A percentile compares a stretch with the other conserved stretches of the same genome.
Conservation (phyloP, 2,113 vertebrate genomes). For the Axis porcinus region DNA sequence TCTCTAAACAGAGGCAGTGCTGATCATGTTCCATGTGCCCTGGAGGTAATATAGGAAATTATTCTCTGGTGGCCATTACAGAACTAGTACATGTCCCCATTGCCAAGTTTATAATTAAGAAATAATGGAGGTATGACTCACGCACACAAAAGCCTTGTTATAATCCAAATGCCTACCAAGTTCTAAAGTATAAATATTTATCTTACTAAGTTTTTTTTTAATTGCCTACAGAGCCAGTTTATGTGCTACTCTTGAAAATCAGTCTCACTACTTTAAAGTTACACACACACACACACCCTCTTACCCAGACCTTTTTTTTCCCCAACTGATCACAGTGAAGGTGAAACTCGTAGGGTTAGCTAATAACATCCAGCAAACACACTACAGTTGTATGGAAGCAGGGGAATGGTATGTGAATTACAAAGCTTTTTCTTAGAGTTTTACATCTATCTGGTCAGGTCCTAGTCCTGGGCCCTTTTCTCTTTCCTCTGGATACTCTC, state of each 20-base stretch:
- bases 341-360: background rate
- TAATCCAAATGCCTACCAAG: slow-evolving; percentile 5
- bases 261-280: background rate
- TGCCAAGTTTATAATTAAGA: background rate
- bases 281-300: background rate
- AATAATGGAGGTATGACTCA: slow-evolving; percentile 8
- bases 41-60: background rate
- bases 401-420: background rate
- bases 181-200: slow-evolving; percentile 6
- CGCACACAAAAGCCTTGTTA: background rate
- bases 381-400: background rate
- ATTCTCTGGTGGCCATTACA: background rate
- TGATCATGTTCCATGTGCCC: background rate
- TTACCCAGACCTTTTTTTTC: background rate
- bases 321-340: background rate
- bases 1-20: background rate
- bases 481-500: background rate
- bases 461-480: background rate
- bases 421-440: background rate
- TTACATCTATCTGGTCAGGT: background rate
- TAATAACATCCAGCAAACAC: background rate
- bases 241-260: background rate
- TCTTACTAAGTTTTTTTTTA: background rate
- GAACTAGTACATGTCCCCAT: background rate
- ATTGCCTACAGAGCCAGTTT: background rate